Conservation (phyloP, 2,888 invertebrate species). For the Crepidodera aurea region DNA sequence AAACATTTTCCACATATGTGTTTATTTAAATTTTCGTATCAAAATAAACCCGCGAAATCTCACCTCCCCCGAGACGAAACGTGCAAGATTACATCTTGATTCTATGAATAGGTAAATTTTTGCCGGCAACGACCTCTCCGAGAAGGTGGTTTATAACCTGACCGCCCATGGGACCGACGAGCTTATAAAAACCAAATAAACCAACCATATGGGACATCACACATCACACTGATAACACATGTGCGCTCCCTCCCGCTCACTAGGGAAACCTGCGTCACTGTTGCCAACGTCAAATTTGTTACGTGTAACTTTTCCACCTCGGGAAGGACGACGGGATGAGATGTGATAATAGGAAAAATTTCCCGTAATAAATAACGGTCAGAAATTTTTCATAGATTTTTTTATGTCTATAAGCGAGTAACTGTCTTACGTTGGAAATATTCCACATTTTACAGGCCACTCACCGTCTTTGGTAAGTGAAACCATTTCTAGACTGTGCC, state of each 20-base stretch:
- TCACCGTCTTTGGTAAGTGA: no score
- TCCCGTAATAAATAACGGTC: no score
- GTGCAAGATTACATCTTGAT: conserved; percentile 51
- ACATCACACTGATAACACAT: conserved; percentile 51
- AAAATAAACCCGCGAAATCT: conserved; percentile 37
- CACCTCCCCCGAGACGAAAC: conserved; percentile 39
- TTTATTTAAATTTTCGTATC: conserved; percentile 24
- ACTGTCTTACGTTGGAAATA: no score
- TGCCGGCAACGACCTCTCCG: conserved; percentile 37
- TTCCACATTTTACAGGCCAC: no score
- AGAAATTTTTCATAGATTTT: no score
- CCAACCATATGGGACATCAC: conserved; percentile 55
- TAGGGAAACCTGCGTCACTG: conserved; percentile 18
- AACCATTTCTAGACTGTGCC: no score
- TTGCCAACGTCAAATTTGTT: conserved; percentile 18
- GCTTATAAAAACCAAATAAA: conserved; percentile 58
- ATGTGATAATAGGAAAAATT: not conserved
- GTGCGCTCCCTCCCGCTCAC: conserved; percentile 22
- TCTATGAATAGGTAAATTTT: conserved; percentile 59
- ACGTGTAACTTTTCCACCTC: conserved; percentile 13
- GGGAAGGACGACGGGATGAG: not conserved
- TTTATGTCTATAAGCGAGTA: no score
- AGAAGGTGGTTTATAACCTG: conserved; percentile 46
- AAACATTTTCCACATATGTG: conserved; percentile 40
- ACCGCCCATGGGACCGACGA: conserved; percentile 53